Evolutionary conservation across 1,140 invertebrate species (phyloP).

Genomic region (Acromyrmex heyeri): DNA sequence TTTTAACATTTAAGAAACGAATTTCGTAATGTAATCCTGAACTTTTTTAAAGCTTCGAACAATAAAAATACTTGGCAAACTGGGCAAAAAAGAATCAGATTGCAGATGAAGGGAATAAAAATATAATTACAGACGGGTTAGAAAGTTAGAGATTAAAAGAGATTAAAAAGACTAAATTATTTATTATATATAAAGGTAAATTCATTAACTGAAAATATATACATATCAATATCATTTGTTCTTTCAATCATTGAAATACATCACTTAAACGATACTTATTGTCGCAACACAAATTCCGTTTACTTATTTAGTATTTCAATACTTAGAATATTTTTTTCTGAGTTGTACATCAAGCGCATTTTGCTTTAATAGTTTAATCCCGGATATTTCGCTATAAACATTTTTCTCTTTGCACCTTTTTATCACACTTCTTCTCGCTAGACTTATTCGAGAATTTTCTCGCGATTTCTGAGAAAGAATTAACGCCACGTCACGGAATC

Average conservation of each 20-base stretch:
- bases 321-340: not conserved
- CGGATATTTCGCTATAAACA: not conserved
- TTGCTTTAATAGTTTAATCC: not conserved
- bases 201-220: not conserved
- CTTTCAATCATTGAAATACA: not conserved
- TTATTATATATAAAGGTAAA: no score
- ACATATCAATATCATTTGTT: not conserved
- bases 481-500: slow-evolving; percentile 20
- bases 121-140: no score
- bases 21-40: no score
- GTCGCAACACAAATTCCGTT: not conserved
- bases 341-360: not conserved
- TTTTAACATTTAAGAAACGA: no score
- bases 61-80: no score
- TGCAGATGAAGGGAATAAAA: no score
- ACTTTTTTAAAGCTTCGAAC: no score
- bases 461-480: slow-evolving; percentile 14
- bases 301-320: not conserved
- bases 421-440: no score
- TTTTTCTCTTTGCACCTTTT: not conserved
- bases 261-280: not conserved
- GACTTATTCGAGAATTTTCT: slow-evolving; percentile 27
- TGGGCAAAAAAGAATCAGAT: no score
- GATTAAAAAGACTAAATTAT: no score
- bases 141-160: no score